phyloP scores from a whole-genome alignment of 2,888 invertebrate genomes.

The Candidula unifasciata region DNA sequence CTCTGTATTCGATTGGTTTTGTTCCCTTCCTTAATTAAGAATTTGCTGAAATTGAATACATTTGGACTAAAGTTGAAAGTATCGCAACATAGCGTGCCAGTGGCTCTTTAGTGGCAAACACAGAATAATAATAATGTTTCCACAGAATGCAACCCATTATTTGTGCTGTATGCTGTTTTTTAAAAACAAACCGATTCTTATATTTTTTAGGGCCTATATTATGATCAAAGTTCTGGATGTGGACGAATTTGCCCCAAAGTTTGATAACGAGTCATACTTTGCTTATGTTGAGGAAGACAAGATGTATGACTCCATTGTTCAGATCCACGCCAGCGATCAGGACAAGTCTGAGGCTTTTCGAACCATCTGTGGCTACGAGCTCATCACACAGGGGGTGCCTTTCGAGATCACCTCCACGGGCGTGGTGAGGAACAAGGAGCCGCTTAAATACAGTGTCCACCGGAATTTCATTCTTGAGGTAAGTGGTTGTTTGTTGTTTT shows the following conservation, averaged over 20 bases:
- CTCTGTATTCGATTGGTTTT: no score
- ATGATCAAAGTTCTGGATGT: conserved; percentile 96
- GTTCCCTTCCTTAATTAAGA: no score
- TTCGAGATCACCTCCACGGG: conserved; percentile 95
- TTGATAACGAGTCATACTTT: conserved; percentile 93
- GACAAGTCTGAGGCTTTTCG: conserved; percentile 96
- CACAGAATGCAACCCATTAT: no score
- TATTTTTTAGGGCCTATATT: conserved; percentile 86
- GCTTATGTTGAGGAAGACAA: conserved; percentile 91
- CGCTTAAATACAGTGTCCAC: conserved; percentile 92
- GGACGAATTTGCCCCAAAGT: conserved; percentile 95
- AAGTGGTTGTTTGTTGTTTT: neutral
- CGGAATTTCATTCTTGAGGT: conserved; percentile 90
- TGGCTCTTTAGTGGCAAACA: no score
- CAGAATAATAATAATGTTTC: no score
- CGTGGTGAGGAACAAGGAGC: conserved; percentile 91
- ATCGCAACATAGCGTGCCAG: no score
- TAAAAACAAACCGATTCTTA: no score
- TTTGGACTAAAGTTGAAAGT: no score
- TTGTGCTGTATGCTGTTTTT: no score
- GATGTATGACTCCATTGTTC: conserved; percentile 86
- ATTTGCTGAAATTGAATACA: no score
- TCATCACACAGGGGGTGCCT: conserved; percentile 92
- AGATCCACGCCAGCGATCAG: conserved; percentile 93
- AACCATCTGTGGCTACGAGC: conserved; percentile 98